Conservation (phyloP, 2,797 vertebrate species). For the Simalia tracyae region DNA sequence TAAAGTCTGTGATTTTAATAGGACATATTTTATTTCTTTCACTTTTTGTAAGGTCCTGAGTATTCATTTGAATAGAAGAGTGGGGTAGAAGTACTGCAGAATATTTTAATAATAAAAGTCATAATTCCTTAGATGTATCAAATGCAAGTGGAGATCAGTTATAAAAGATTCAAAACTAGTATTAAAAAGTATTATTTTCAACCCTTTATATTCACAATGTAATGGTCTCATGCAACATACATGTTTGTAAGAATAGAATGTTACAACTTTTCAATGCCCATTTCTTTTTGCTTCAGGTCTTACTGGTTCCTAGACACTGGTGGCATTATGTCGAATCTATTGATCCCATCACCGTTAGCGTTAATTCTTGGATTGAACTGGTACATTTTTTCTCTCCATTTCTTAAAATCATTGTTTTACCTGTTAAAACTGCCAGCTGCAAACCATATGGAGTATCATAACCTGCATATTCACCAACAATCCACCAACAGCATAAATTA, state of each 20-base stretch:
- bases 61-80: not conserved
- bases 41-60: not conserved
- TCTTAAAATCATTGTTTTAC: not conserved
- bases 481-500: not conserved
- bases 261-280: conserved; percentile 21
- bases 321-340: conserved; percentile 97
- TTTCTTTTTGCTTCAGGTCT: conserved; percentile 79
- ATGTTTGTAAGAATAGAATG: not conserved
- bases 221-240: not conserved
- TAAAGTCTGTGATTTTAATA: not conserved
- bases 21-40: not conserved
- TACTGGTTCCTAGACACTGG: conserved; percentile 93
- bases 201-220: not conserved
- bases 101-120: not conserved
- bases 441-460: not conserved
- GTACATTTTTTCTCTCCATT: conserved; percentile 67
- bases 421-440: not conserved
- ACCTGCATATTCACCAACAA: not conserved
- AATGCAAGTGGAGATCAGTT: not conserved
- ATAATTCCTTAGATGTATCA: not conserved
- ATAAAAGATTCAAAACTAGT: not conserved
- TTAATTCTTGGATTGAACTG: conserved; percentile 97
- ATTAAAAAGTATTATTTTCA: not conserved
- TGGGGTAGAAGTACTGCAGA: not conserved
- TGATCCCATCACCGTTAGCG: conserved; percentile 90